phyloP scores from a whole-genome alignment of 1,140 invertebrate genomes.

The Ceratoteleas bidentatus region DNA sequence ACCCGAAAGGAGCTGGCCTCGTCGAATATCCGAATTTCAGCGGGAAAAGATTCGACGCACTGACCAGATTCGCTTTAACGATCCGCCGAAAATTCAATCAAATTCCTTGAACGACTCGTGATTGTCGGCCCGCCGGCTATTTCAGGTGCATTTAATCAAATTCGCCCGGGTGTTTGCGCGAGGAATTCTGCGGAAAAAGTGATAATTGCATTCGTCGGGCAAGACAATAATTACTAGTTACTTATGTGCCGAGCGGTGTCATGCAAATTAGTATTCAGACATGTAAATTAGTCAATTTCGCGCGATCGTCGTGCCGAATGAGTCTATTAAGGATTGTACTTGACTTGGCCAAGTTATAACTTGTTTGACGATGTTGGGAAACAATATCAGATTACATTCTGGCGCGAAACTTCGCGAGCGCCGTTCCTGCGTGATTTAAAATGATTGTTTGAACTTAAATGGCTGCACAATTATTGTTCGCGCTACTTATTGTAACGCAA shows the following conservation, averaged over 20 bases:
- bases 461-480: too few species aligned
- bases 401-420: constrained; percentile 16
- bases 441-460: constrained; percentile 15
- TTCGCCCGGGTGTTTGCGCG: background rate
- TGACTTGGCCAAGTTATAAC: constrained; percentile 50
- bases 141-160: constrained; percentile 26
- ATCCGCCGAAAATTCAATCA: constrained; percentile 37
- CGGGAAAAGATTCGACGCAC: constrained; percentile 6
- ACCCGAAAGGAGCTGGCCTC: background rate
- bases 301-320: constrained; percentile 38
- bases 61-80: constrained; percentile 41
- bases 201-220: background rate
- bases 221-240: background rate
- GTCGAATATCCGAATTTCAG: constrained; percentile 7
- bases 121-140: constrained; percentile 18
- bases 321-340: constrained; percentile 57
- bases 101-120: constrained; percentile 22
- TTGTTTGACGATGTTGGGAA: constrained; percentile 56
- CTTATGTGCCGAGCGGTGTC: background rate
- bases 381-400: constrained; percentile 52
- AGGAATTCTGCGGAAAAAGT: background rate
- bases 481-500: too few species aligned
- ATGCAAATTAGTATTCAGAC: constrained; percentile 23
- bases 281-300: constrained; percentile 57
- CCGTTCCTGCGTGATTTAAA: constrained; percentile 29